Percentiles rank a stretch among this genome's conserved stretches.
Conservation (phyloP, 2,888 invertebrate species). For the Campoletis raptor region DNA sequence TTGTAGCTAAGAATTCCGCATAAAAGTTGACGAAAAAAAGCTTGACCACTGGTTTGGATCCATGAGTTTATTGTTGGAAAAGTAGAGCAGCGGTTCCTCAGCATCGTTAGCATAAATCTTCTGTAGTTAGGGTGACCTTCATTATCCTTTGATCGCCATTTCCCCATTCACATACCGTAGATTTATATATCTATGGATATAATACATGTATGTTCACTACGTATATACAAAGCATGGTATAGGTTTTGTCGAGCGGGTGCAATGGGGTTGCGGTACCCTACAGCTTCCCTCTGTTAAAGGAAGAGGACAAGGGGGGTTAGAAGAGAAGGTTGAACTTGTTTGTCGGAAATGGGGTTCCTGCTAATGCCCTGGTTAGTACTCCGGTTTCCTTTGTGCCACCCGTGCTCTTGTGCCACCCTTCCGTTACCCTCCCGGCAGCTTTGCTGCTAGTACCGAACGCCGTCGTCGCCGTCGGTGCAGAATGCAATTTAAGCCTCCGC, state of each 20-base stretch:
- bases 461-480: conserved; percentile 70
- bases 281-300: conserved; percentile 39
- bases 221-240: conserved; percentile 13
- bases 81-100: background rate
- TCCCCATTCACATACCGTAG: background rate
- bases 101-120: background rate
- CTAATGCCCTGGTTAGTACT: conserved; percentile 84
- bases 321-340: conserved; percentile 79
- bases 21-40: background rate
- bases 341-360: conserved; percentile 81
- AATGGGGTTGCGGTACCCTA: conserved; percentile 51
- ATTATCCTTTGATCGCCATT: conserved; percentile 16
- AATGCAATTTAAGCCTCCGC: conserved; percentile 79
- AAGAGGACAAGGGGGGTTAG: conserved; percentile 59
- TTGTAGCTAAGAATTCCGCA: background rate
- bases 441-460: conserved; percentile 63
- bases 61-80: background rate
- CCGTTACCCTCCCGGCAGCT: conserved; percentile 66
- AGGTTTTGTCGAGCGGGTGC: conserved; percentile 37
- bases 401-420: conserved; percentile 71
- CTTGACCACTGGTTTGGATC: background rate
- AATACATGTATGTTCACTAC: background rate
- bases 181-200: background rate
- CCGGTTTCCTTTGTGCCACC: conserved; percentile 79
- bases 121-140: conserved; percentile 18